These are phyloP conservation scores for Dromius quadrimaculatus DNA, from an alignment of 2,888 invertebrate species.

Conservation along the genomic window DNA sequence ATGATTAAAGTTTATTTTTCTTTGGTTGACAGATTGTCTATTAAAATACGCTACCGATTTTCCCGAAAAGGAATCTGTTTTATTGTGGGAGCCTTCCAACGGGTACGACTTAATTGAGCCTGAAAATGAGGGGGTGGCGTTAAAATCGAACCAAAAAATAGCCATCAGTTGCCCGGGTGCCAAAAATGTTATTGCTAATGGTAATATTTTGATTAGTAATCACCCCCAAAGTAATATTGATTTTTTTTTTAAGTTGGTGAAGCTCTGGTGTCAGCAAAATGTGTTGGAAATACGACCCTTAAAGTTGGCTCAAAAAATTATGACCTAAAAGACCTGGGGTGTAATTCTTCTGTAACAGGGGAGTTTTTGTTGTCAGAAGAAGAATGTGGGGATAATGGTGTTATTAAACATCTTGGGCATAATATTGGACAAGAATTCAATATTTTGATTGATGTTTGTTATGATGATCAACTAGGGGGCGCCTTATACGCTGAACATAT, in stretches of 20 bases:
- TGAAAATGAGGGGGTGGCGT: constrained; percentile 56
- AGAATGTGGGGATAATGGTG: constrained; percentile 23
- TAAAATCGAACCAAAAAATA: constrained; percentile 57
- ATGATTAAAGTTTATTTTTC: too few relatives aligned
- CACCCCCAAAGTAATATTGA: background rate
- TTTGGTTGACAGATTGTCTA: constrained; percentile 38
- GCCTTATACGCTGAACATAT: constrained; percentile 63
- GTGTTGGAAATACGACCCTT: constrained; percentile 57
- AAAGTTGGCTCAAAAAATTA: constrained; percentile 52
- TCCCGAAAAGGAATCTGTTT: constrained; percentile 47
- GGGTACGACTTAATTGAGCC: constrained; percentile 58
- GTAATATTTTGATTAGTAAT: constrained; percentile 55
- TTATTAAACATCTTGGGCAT: constrained; percentile 42
- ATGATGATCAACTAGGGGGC: constrained; percentile 60
- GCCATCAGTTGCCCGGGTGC: constrained; percentile 59
- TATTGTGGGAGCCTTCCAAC: background rate
- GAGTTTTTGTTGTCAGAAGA: constrained; percentile 16
- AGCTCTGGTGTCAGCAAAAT: constrained; percentile 58
- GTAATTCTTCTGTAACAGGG: constrained; percentile 59
- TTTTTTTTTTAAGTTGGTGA: constrained; percentile 57
- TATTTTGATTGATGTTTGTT: constrained; percentile 62
- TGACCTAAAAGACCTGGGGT: constrained; percentile 58
- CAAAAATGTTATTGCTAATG: constrained; percentile 58
- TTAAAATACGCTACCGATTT: constrained; percentile 37
- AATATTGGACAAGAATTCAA: constrained; percentile 14